A percentile compares a stretch with the other conserved stretches of the same genome.
phyloP scores from a whole-genome alignment of 2,113 vertebrate species.

The Triplophysa siluroides region DNA sequence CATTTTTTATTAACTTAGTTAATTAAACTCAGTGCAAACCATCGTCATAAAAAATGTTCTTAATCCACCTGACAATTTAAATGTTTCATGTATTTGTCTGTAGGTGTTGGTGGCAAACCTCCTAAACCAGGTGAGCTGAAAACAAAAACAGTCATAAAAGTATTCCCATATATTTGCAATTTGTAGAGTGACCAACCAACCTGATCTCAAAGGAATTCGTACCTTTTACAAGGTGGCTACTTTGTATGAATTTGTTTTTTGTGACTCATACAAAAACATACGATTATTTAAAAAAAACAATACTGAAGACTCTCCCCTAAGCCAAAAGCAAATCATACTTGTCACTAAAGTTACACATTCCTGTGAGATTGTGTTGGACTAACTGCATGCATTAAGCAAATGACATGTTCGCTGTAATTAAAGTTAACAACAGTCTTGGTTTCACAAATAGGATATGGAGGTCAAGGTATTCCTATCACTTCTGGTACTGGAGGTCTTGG shows the following conservation, averaged over 20 bases:
- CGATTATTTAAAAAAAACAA: too few relatives aligned
- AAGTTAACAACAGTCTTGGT: neutral
- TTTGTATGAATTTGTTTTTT: too few relatives aligned
- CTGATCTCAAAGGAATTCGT: too few relatives aligned
- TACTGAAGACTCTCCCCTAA: too few relatives aligned
- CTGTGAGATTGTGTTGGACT: too few relatives aligned
- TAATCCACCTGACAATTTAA: neutral
- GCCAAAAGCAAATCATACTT: too few relatives aligned
- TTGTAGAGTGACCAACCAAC: neutral
- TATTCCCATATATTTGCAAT: neutral
- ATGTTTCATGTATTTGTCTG: neutral
- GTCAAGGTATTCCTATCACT: neutral
- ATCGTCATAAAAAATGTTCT: neutral
- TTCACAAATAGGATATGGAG: slow-evolving; percentile 31
- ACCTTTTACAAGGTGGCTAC: too few relatives aligned
- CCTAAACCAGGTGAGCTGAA: slow-evolving; percentile 40
- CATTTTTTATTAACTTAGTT: neutral
- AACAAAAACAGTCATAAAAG: neutral
- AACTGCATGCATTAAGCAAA: neutral
- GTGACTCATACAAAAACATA: too few relatives aligned
- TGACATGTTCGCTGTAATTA: neutral
- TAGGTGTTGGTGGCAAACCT: slow-evolving; percentile 36
- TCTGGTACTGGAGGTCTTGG: slow-evolving; percentile 56
- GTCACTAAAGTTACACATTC: too few relatives aligned
- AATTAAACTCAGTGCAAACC: neutral